Base-by-base conservation (phyloP, 2,113 vertebrate species). In the Arvicanthis niloticus region DNA sequence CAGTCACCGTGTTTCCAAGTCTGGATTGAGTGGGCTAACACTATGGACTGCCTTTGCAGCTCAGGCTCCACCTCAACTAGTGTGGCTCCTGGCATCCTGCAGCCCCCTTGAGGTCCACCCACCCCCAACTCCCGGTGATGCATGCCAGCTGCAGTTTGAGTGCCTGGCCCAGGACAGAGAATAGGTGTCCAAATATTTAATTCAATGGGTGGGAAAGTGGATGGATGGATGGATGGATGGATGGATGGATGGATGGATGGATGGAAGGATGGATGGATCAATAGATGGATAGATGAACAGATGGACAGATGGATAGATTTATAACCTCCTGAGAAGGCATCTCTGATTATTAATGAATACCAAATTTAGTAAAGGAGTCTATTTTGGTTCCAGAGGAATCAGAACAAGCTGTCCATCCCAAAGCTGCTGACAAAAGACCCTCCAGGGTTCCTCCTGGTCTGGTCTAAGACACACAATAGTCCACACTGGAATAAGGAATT, bases 331-430 rank as follows among this genome's bases (percentile, higher is more conserved):
- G 16, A 90, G 56, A 22, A 58, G 24, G 29, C 0, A 11, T n/a
- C 37, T 89, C 37, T 88, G 40, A 80, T 51, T 82, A 80, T 40
- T 48, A 94, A 85, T 34, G 72, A n/a, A 76, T 60, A 26, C 12
- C 19, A n/a, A 9, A 90, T 84, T 87, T 53, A 17, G 5, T 42
- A 75, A 68, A 91, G 37, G 77, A 73, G 68, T 60, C 56, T 34
- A n/a, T n/a, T 65, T 91, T 93, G 89, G n/a, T 72, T 8, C 65
- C 70, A 95, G 93, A 77, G 22, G 19, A 78, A 45, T 91, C 53
- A 42, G 26, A 92, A 45, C 60, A 68, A 58, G 42, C 56, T 88
- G 5, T 15, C 51, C 9, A 0, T 77, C 11, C 17, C 19, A 34
- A 67, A 37, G 4, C 29, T 72, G n/a, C 45, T 77, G 48, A 11